A percentile compares a stretch with the other conserved stretches of the same genome.
Evolutionary conservation across 2,888 invertebrate genomes (phyloP).

Genomic region (Aphodius sticticus): DNA sequence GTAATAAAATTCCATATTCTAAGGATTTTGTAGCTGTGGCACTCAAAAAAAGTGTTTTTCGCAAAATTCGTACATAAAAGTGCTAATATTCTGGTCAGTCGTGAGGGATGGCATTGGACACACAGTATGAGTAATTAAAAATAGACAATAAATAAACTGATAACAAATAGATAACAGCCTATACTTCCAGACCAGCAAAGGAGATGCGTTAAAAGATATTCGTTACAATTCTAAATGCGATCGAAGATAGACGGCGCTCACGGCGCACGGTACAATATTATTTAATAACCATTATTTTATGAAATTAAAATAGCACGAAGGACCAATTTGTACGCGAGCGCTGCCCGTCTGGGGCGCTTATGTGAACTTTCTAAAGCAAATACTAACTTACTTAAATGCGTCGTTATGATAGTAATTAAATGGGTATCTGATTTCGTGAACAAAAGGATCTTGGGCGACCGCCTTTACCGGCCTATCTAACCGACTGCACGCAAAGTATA

Average conservation of each 20-base stretch:
- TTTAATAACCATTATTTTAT: slow-evolving; percentile 4
- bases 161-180: no score
- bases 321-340: not conserved
- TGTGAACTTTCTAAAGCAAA: slow-evolving; percentile 4
- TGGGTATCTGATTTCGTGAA: not conserved
- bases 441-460: not conserved
- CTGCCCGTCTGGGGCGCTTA: not conserved
- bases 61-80: no score
- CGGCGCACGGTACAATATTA: not conserved
- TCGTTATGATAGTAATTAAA: slow-evolving; percentile 4
- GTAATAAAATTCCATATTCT: no score
- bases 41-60: no score
- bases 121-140: no score
- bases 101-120: no score
- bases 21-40: no score
- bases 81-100: no score
- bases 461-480: not conserved
- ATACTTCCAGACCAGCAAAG: not conserved
- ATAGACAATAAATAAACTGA: no score
- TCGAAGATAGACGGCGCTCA: not conserved
- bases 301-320: slow-evolving; percentile 4
- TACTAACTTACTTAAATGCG: not conserved
- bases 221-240: not conserved
- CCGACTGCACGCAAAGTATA: not conserved
- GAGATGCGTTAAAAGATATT: not conserved